Percentiles rank a stretch among this genome's conserved stretches.
Evolutionary conservation across 2,113 vertebrate genomes (phyloP).

Genomic region (Ophthalmotilapia sp.): DNA sequence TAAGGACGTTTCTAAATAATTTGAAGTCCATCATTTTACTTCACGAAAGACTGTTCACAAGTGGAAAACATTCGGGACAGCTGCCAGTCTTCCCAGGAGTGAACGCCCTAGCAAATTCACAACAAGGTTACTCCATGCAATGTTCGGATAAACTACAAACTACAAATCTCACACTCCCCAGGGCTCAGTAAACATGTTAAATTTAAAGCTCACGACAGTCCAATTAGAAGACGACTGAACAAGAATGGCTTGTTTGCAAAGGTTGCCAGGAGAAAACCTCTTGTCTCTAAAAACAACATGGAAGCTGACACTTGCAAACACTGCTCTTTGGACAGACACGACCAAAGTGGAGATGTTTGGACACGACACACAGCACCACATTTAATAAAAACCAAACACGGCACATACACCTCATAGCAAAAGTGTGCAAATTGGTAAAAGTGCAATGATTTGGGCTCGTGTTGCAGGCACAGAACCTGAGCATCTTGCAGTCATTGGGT

Average conservation of each 20-base stretch:
- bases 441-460: not conserved
- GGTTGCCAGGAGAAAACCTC: not conserved
- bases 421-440: too few species aligned
- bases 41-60: not conserved
- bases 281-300: not conserved
- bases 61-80: not conserved
- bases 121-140: not conserved
- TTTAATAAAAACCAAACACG: not conserved
- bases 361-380: not conserved
- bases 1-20: not conserved
- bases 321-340: not conserved
- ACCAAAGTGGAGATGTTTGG: not conserved
- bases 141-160: not conserved
- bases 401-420: not conserved
- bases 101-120: not conserved
- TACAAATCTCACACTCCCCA: not conserved
- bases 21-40: not conserved
- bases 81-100: not conserved
- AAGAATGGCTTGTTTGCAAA: not conserved
- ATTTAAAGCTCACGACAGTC: not conserved
- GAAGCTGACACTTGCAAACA: not conserved
- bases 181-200: not conserved
- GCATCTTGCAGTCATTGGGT: not conserved
- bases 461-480: not conserved
- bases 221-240: not conserved